These are phyloP conservation scores for Rhyacophila brunnea DNA, from an alignment of 1,140 invertebrate species.

Conservation along the genomic window DNA sequence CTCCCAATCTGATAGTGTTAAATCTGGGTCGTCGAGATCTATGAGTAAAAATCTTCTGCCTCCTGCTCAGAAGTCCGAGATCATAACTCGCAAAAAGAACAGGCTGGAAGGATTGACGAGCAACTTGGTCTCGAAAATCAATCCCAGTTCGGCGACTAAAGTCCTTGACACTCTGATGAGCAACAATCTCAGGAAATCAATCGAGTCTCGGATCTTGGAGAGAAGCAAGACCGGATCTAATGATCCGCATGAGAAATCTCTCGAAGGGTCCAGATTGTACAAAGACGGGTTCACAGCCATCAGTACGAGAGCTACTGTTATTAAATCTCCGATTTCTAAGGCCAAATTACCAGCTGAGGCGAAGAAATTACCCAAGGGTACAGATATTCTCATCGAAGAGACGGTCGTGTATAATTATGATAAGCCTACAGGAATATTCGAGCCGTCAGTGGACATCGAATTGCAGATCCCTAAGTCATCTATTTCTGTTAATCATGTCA, in stretches of 20 bases:
- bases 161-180: constrained; percentile 52
- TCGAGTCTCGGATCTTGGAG: constrained; percentile 53
- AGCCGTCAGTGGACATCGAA: constrained; percentile 62
- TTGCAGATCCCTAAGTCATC: constrained; percentile 61
- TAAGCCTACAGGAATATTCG: constrained; percentile 63
- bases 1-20: constrained; percentile 41
- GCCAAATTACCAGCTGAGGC: constrained; percentile 47
- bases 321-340: constrained; percentile 56
- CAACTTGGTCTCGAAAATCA: constrained; percentile 55
- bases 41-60: constrained; percentile 49
- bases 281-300: constrained; percentile 45
- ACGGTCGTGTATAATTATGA: constrained; percentile 48
- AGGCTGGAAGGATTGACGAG: constrained; percentile 58
- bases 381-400: constrained; percentile 41
- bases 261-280: constrained; percentile 40
- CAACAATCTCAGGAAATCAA: constrained; percentile 54
- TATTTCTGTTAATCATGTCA: constrained; percentile 38
- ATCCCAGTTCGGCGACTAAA: constrained; percentile 52
- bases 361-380: constrained; percentile 45
- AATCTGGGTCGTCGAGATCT: constrained; percentile 47
- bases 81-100: constrained; percentile 58
- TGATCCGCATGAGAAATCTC: constrained; percentile 35
- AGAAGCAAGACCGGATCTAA: constrained; percentile 44
- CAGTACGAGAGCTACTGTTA: constrained; percentile 51
- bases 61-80: constrained; percentile 52